Evolutionary conservation across 2,888 invertebrate genomes (phyloP), one percentile per base, ranked within the genome.

Genomic region (Timema cristinae): DNA sequence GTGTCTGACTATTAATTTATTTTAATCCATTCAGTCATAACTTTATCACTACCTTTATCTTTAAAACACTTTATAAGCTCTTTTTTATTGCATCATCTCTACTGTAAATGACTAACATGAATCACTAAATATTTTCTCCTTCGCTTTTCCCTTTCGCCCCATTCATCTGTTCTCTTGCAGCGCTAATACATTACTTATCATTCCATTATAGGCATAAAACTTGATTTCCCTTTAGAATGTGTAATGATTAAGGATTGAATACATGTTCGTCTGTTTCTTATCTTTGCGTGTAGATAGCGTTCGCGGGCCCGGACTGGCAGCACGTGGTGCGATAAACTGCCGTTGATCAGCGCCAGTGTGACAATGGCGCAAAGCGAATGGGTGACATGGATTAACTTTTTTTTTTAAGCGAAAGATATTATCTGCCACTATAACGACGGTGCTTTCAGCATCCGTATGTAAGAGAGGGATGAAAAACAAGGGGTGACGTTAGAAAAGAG

Each of bases 161-260:
- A 32, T 32, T 32, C 32, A 32, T 32, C 32, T 32, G 32, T 32
- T 32, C 32, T 32, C 32, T 32, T 32, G 32, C 32, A 32, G 32
- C 32, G 32, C 32, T 32, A 32, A 32, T 32, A 32, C 32, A 59
- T 15, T 32, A 59, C 59, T 59, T 59, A 59, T 59, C 59, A 59
- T 59, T 59, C 59, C 59, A 59, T 59, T 59, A 59, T n/a, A 59
- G 16, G 59, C 59, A 59, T 32, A 59, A 59, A 59, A 59, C 59
- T 59, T 32, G 16, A 59, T 59, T 59, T 59, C 59, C 59, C 32
- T 59, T 15, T 59, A n/a, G 15, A 59, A 59, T 59, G 59, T 59
- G 59, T 59, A 32, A 16, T 59, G 59, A 59, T 59, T 59, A 59
- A 59, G 59, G 59, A 59, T 32, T 15, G n/a, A 32, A 15, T 32